Evolutionary conservation across 2,888 invertebrate species (phyloP).

Genomic region (Actias luna): DNA sequence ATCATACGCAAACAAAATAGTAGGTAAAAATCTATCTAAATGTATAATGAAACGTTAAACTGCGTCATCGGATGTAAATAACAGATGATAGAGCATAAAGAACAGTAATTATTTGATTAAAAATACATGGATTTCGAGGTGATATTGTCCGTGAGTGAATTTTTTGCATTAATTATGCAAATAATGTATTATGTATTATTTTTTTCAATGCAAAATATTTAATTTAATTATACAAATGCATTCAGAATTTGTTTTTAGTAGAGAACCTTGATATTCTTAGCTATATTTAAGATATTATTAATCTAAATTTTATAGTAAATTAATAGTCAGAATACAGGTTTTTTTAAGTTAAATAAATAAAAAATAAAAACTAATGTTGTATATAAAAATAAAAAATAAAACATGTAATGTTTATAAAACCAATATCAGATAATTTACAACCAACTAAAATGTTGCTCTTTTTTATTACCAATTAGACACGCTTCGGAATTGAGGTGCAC

Average conservation of each 20-base stretch:
- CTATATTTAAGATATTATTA: neutral
- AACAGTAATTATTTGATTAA: neutral
- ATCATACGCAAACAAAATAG: slow-evolving; percentile 1
- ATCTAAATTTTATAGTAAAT: neutral
- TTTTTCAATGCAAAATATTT: neutral
- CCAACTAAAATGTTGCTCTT: too few species aligned
- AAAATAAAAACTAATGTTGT: too few species aligned
- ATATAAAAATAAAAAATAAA: too few species aligned
- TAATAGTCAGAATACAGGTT: neutral
- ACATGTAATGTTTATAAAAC: too few species aligned
- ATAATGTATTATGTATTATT: neutral
- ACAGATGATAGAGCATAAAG: neutral
- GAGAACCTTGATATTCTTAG: neutral
- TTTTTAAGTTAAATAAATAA: too few species aligned
- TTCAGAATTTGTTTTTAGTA: neutral
- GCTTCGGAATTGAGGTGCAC: too few species aligned
- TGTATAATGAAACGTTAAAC: neutral
- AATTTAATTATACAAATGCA: neutral
- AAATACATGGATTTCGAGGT: neutral
- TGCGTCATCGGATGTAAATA: slow-evolving; percentile 11
- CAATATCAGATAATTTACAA: neutral
- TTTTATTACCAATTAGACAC: too few species aligned
- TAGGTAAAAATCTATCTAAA: slow-evolving; percentile 10
- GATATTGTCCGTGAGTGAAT: neutral
- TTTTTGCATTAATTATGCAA: neutral